phyloP scores from a whole-genome alignment of 2,888 invertebrate genomes.

The Clepsis dumicolana region DNA sequence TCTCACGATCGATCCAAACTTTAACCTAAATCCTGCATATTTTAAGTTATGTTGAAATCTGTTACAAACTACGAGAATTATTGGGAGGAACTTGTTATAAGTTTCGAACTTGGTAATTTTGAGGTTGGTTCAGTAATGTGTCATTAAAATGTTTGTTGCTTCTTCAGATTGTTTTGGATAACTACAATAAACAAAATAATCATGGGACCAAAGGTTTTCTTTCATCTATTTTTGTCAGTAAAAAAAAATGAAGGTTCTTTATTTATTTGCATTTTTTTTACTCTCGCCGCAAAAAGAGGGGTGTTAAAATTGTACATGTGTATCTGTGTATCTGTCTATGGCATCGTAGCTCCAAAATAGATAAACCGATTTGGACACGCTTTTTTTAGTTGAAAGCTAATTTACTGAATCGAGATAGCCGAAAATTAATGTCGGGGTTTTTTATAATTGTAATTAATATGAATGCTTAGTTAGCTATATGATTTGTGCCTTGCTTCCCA shows the following conservation, averaged over 20 bases:
- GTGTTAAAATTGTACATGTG: too few species aligned
- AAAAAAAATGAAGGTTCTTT: neutral
- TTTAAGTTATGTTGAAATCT: slow-evolving; percentile 19
- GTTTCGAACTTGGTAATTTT: slow-evolving; percentile 16
- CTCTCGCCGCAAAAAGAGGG: too few species aligned
- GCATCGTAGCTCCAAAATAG: too few species aligned
- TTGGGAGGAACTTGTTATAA: slow-evolving; percentile 6
- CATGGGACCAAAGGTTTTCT: neutral
- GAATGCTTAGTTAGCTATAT: too few species aligned
- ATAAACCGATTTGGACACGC: too few species aligned
- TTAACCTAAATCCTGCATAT: slow-evolving; percentile 8
- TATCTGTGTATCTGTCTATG: too few species aligned
- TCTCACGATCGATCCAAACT: neutral
- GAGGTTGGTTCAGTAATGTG: slow-evolving; percentile 6
- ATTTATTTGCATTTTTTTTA: too few species aligned
- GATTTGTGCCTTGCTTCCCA: too few species aligned
- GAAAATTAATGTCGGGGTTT: too few species aligned
- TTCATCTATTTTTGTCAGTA: neutral
- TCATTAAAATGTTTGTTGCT: slow-evolving; percentile 10
- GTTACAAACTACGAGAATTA: slow-evolving; percentile 24
- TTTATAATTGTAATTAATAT: too few species aligned
- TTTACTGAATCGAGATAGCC: too few species aligned
- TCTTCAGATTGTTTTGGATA: slow-evolving; percentile 5
- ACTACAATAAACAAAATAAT: slow-evolving; percentile 14
- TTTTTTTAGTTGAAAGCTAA: too few species aligned